These are phyloP conservation scores for Aphodius sticticus DNA, from an alignment of 2,888 invertebrate genomes.

Conservation along the genomic window DNA sequence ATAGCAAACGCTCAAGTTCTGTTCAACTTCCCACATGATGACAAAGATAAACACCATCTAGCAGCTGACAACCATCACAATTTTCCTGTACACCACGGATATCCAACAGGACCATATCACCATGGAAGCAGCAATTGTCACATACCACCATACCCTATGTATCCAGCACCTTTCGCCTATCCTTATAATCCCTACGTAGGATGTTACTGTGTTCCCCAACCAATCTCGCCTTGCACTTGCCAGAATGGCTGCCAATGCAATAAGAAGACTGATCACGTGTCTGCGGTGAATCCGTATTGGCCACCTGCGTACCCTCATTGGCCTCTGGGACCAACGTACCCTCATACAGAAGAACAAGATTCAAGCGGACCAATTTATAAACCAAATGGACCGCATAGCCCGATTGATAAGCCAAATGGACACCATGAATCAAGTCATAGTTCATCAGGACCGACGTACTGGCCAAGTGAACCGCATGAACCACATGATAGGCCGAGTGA, in stretches of 20 bases:
- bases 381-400: too few relatives aligned
- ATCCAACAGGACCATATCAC: not conserved
- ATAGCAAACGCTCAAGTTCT: constrained; percentile 51
- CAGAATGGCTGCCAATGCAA: not conserved
- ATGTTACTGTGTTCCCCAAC: not conserved
- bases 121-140: not conserved
- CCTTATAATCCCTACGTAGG: not conserved
- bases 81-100: not conserved
- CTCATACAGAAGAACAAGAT: not conserved
- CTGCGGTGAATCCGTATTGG: not conserved
- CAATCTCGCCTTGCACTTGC: not conserved
- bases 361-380: not conserved
- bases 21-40: constrained; percentile 47
- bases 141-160: not conserved
- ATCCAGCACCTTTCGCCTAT: not conserved
- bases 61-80: not conserved
- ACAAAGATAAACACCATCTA: constrained; percentile 35
- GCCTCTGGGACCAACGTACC: not conserved
- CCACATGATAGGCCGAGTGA: too few relatives aligned
- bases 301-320: not conserved
- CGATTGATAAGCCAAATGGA: not conserved
- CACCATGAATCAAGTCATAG: not conserved
- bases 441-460: too few relatives aligned
- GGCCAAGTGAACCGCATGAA: too few relatives aligned
- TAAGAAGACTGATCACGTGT: not conserved